These are phyloP conservation scores for Heteronetta atricapilla DNA, from an alignment of 2,113 vertebrate genomes.

Conservation along the genomic window DNA sequence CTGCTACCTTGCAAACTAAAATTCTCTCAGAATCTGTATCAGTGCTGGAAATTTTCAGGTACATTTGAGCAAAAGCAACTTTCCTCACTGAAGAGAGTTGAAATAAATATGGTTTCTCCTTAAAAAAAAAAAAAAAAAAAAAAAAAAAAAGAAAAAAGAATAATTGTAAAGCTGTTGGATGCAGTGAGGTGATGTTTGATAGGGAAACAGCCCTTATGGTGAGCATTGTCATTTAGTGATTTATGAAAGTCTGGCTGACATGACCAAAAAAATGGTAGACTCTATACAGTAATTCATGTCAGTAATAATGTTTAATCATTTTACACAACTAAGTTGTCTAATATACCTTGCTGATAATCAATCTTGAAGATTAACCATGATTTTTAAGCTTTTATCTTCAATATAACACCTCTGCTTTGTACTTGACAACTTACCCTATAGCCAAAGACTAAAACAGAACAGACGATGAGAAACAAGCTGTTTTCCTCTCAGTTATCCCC, in stretches of 20 bases:
- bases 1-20: neutral
- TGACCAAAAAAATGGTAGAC: neutral
- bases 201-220: neutral
- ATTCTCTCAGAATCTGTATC: neutral
- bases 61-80: neutral
- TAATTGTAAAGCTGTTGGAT: neutral
- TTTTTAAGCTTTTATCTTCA: neutral
- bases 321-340: neutral
- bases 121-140: neutral
- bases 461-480: neutral
- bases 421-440: neutral
- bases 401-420: neutral
- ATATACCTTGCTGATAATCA: neutral
- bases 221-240: neutral
- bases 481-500: neutral
- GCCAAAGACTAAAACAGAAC: neutral
- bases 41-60: neutral
- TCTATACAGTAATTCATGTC: neutral
- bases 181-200: neutral
- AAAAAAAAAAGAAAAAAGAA: neutral
- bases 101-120: neutral
- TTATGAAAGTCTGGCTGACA: neutral
- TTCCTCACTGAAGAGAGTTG: fast-evolving
- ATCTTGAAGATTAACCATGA: neutral
- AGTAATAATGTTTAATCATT: neutral